These are phyloP conservation scores for Thripadectes ignobilis DNA, from an alignment of 2,797 vertebrate species.

Conservation along the genomic window DNA sequence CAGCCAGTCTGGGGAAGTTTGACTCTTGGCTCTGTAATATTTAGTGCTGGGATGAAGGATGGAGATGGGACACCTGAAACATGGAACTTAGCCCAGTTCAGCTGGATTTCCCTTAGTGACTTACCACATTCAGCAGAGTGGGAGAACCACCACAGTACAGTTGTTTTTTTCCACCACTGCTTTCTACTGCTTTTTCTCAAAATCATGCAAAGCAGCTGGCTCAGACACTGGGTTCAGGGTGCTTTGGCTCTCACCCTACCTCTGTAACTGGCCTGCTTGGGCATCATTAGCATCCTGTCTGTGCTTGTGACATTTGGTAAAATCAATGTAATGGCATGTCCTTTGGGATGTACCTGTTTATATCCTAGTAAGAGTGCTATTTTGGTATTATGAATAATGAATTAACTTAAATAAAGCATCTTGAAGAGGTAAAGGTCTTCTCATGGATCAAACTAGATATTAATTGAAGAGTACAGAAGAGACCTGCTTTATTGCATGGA, in stretches of 20 bases:
- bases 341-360: background rate
- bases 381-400: background rate
- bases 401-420: background rate
- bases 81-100: background rate
- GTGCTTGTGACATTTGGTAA: background rate
- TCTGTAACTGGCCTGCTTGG: background rate
- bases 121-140: background rate
- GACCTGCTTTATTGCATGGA: background rate
- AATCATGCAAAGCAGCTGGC: background rate
- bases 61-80: background rate
- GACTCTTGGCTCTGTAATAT: background rate
- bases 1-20: background rate
- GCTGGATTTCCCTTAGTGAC: background rate
- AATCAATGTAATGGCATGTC: background rate
- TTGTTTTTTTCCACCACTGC: background rate
- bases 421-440: background rate
- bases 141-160: accelerated
- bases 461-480: background rate
- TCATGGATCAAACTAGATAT: background rate
- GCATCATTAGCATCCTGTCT: background rate
- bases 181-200: background rate
- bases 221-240: background rate
- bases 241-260: background rate
- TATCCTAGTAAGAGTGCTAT: background rate
- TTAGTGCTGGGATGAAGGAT: background rate